Percentiles rank a stretch among this genome's conserved stretches.
These are phyloP conservation scores for Aporrectodea caliginosa DNA, from an alignment of 1,140 invertebrate genomes.

Conservation along the genomic window DNA sequence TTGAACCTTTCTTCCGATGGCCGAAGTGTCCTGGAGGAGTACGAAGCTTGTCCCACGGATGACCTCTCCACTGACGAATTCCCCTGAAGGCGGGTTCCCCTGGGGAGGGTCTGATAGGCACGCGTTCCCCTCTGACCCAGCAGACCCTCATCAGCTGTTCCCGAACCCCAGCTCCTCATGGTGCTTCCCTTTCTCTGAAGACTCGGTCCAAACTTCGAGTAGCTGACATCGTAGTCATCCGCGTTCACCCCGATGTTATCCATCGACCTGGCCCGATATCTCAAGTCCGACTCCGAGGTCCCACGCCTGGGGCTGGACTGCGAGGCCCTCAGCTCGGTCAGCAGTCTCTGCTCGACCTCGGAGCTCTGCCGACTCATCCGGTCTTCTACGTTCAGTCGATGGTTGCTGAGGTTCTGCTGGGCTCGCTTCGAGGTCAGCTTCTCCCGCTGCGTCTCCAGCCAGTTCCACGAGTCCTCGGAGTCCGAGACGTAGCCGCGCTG, in stretches of 20 bases:
- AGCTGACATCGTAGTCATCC: neutral
- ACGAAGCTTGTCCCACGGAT: too few relatives aligned
- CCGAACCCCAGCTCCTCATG: too few relatives aligned
- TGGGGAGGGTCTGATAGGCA: neutral
- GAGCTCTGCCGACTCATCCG: neutral
- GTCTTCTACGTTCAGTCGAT: neutral
- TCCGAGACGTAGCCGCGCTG: constrained; percentile 20
- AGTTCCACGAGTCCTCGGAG: constrained; percentile 12
- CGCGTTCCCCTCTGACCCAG: too few relatives aligned
- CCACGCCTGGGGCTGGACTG: too few relatives aligned
- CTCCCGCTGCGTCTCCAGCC: constrained; percentile 28
- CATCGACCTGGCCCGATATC: neutral
- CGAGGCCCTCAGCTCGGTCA: neutral
- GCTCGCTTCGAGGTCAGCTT: constrained; percentile 12
- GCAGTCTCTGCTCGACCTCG: neutral
- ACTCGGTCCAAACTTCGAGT: neutral
- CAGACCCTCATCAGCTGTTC: too few relatives aligned
- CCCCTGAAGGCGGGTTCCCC: neutral
- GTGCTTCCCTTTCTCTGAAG: neutral
- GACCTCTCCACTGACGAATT: too few relatives aligned
- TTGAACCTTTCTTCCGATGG: too few relatives aligned
- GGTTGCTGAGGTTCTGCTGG: neutral
- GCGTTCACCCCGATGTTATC: neutral
- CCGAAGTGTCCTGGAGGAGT: too few relatives aligned
- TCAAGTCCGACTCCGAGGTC: neutral